Evolutionary conservation across 1,140 invertebrate genomes (phyloP).

Genomic region (Macrostomum lignano): DNA sequence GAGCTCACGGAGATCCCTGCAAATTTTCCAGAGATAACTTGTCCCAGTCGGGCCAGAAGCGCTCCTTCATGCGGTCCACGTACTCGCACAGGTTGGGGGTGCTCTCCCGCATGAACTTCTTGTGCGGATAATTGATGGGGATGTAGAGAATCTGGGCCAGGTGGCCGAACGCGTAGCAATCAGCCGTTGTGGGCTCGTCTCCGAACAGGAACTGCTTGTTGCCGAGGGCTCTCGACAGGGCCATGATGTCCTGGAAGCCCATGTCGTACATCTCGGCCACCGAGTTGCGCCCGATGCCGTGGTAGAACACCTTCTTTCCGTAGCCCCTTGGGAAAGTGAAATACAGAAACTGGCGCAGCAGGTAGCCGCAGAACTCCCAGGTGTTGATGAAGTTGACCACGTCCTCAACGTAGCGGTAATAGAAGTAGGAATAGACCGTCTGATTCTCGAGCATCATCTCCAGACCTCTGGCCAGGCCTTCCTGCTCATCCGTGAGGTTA

Average conservation of each 20-base stretch:
- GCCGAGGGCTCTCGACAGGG: slow-evolving; percentile 12
- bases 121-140: slow-evolving; percentile 7
- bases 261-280: slow-evolving; percentile 5
- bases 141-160: slow-evolving; percentile 14
- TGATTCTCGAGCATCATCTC: no score
- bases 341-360: no score
- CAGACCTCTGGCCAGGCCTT: no score
- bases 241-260: neutral
- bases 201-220: slow-evolving; percentile 23
- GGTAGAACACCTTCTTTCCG: neutral
- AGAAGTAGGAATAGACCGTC: no score
- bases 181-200: slow-evolving; percentile 18
- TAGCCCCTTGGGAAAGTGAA: neutral
- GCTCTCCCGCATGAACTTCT: slow-evolving; percentile 11
- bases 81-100: slow-evolving; percentile 14
- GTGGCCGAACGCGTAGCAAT: slow-evolving; percentile 28
- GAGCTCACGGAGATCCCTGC: no score
- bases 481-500: no score
- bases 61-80: slow-evolving; percentile 15
- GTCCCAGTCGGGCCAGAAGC: slow-evolving; percentile 24
- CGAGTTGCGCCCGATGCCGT: neutral
- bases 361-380: no score
- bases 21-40: no score
- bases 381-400: no score
- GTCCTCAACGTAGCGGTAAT: no score